Evolutionary conservation across 2,113 vertebrate genomes (phyloP), one percentile per base, ranked within the genome.

Genomic region (Petromus typicus): DNA sequence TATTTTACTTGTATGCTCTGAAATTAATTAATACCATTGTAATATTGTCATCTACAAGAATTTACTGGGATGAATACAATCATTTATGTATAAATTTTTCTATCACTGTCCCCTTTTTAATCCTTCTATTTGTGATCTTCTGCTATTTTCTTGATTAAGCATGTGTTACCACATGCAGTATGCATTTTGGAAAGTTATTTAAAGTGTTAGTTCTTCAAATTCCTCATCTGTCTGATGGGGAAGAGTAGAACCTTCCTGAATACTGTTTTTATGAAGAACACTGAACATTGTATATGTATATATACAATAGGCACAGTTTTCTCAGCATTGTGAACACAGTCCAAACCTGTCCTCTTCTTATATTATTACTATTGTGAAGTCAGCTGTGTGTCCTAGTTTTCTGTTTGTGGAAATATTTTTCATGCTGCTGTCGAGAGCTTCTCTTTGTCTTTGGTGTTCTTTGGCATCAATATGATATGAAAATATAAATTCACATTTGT

Each of bases 381-480:
- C 23, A 7, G 59, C 10, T 16, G 0, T 16, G 11, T 45, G 18
- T 8, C 2, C 1, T 51, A 14, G 0, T 48, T 14, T 6, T 8
- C 6, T n/a, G 18, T 34, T 34, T 37, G 66, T 8, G 23, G 84
- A 13, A 9, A 40, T 3, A 0, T 83, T 57, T 64, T 12, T 61
- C 22, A 34, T 4, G 12, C 18, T 69, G 37, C 23, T 18, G 4
- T 66, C 10, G 0, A 27, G n/a, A 67, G 1, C 18, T 59, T 45
- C 63, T 51, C 25, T 32, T 23, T 32, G 18, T 17, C 56, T 32
- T 56, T 81, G 40, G 40, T 12, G 37, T 59, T 40, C 37, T 14
- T 51, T 25, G 67, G 22, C 67, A 25, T 37, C 22, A 2, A 13
- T 23, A 40, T 6, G 51, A 3, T 25, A 12, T 30, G 23, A 23